Conservation (phyloP, 2,113 vertebrate species). For the Lamprologus speciosus region DNA sequence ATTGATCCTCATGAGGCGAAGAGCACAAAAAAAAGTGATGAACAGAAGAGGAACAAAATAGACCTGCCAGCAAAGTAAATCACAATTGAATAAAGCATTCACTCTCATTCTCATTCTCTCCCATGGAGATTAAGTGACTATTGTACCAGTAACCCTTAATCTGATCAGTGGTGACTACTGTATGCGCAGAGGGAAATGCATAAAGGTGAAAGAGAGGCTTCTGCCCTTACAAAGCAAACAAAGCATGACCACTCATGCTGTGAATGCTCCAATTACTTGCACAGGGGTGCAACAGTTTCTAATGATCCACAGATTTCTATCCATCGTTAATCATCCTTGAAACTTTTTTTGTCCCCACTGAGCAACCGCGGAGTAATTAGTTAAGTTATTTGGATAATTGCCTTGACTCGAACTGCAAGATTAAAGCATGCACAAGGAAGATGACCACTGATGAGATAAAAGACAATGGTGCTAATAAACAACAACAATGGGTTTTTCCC, state of each 20-base stretch:
- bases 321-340: slow-evolving; percentile 44
- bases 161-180: not conserved
- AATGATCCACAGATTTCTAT: slow-evolving; percentile 21
- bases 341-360: not conserved
- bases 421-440: slow-evolving; percentile 17
- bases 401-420: slow-evolving; percentile 22
- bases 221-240: not conserved
- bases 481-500: slow-evolving; percentile 3
- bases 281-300: slow-evolving; percentile 1
- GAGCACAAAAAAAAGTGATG: not conserved
- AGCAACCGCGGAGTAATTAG: slow-evolving; percentile 29
- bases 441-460: slow-evolving; percentile 53
- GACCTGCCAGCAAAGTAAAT: not conserved
- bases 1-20: not conserved
- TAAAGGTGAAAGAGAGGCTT: not conserved
- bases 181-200: not conserved
- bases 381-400: slow-evolving; percentile 44
- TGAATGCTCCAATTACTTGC: slow-evolving; percentile 46
- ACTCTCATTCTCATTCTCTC: not conserved
- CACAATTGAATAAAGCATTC: not conserved
- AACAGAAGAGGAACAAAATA: not conserved
- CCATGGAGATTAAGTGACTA: not conserved
- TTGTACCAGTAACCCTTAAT: not conserved
- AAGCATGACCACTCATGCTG: not conserved
- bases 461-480: slow-evolving; percentile 31